These are phyloP conservation scores for Psittacula echo DNA, from an alignment of 2,797 vertebrate species.

Conservation along the genomic window DNA sequence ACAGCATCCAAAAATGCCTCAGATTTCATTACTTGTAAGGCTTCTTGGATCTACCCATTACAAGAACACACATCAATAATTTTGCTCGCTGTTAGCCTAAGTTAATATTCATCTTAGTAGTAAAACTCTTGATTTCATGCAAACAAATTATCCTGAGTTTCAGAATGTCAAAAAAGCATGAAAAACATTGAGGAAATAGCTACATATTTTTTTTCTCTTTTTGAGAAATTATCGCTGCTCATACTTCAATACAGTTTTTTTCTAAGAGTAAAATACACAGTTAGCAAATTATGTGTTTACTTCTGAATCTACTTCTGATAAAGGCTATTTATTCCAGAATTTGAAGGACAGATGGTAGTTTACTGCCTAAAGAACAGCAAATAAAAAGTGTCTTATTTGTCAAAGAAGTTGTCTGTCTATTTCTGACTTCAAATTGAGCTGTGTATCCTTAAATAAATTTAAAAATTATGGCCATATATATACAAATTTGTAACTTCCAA, in stretches of 20 bases:
- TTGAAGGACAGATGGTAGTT: conserved; percentile 7
- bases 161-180: conserved; percentile 10
- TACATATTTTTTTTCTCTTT: conserved; percentile 43
- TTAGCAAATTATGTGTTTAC: conserved; percentile 25
- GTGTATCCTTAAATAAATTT: background rate
- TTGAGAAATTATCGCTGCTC: conserved; percentile 38
- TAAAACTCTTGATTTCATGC: conserved; percentile 38
- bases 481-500: background rate
- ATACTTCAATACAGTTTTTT: conserved; percentile 9
- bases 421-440: background rate
- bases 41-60: conserved; percentile 17
- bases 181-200: conserved; percentile 50
- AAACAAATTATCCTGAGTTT: conserved; percentile 56
- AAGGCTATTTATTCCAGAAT: conserved; percentile 48
- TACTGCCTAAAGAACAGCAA: background rate
- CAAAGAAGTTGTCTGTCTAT: background rate
- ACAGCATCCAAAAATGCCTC: background rate
- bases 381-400: background rate
- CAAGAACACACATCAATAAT: conserved; percentile 26
- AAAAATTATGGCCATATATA: background rate
- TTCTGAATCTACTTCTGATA: conserved; percentile 44
- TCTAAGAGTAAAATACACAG: conserved; percentile 32
- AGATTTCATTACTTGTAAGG: conserved; percentile 25
- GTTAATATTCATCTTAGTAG: conserved; percentile 38
- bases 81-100: conserved; percentile 22